Conservation (phyloP, 2,113 vertebrate genomes). For the Nothocercus nigrocapillus region DNA sequence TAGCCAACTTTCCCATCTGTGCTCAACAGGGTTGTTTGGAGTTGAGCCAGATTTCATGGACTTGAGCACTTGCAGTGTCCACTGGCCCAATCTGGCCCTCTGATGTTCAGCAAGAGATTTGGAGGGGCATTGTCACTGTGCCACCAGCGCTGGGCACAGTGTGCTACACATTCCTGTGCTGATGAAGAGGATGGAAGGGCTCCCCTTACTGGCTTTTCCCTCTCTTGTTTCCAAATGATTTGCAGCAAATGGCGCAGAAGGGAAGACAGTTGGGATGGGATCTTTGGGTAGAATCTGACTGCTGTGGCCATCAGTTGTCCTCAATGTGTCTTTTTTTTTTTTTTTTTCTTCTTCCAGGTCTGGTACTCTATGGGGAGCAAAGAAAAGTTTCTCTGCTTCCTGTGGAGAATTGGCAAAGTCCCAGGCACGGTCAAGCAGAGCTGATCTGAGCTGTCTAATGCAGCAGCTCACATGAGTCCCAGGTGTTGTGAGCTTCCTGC, state of each 20-base stretch:
- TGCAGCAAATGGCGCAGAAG: not conserved
- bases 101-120: not conserved
- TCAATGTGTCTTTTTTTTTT: not conserved
- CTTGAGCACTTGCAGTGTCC: rapidly evolving
- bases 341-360: not conserved
- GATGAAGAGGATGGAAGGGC: not conserved
- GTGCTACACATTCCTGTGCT: rapidly evolving
- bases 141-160: no score
- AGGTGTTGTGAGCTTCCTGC: rapidly evolving
- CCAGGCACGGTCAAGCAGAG: rapidly evolving
- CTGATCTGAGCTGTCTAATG: rapidly evolving
- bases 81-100: not conserved
- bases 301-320: not conserved
- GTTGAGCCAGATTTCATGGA: not conserved
- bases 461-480: rapidly evolving
- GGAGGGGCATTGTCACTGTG: not conserved
- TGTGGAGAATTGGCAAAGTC: not conserved
- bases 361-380: not conserved
- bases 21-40: not conserved
- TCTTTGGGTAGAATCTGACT: not conserved
- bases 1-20: not conserved
- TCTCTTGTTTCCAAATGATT: not conserved
- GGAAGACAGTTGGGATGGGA: not conserved
- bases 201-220: not conserved
- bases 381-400: not conserved